Conservation (phyloP, 2,888 invertebrate genomes). For the Siphlonurus alternatus region DNA sequence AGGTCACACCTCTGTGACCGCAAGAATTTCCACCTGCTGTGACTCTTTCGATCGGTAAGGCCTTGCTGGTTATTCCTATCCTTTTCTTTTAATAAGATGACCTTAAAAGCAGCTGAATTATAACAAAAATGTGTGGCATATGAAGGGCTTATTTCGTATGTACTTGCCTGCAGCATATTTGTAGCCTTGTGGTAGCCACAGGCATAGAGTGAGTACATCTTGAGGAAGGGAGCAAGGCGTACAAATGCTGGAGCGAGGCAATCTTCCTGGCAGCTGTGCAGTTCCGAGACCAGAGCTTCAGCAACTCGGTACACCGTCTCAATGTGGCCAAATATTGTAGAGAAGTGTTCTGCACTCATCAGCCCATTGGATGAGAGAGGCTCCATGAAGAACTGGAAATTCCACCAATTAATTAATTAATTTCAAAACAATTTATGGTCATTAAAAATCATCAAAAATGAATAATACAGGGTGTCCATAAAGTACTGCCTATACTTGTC, state of each 20-base stretch:
- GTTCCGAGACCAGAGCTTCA: slow-evolving; percentile 37
- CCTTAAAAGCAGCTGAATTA: too few species aligned
- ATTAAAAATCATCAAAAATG: too few species aligned
- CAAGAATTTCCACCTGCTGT: too few species aligned
- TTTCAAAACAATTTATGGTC: slow-evolving; percentile 1
- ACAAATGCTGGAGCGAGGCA: slow-evolving; percentile 48
- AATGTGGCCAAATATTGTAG: slow-evolving; percentile 43
- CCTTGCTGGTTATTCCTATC: too few species aligned
- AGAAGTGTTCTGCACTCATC: slow-evolving; percentile 31
- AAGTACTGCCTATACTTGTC: slow-evolving; percentile 4
- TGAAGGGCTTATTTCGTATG: too few species aligned
- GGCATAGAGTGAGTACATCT: slow-evolving; percentile 60
- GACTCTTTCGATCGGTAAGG: too few species aligned
- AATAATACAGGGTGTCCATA: slow-evolving; percentile 1
- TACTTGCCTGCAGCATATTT: slow-evolving; percentile 41
- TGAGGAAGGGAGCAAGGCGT: slow-evolving; percentile 57
- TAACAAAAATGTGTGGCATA: too few species aligned
- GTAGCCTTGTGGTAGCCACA: slow-evolving; percentile 50
- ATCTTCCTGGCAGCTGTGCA: slow-evolving; percentile 29
- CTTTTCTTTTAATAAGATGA: too few species aligned
- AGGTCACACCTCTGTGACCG: too few species aligned
- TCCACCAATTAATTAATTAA: not conserved
- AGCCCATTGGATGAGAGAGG: slow-evolving; percentile 36
- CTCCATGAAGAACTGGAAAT: slow-evolving; percentile 35
- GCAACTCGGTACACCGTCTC: slow-evolving; percentile 45